phyloP scores from a whole-genome alignment of 1,140 invertebrate species.

The Pogonognathellus flavescens region DNA sequence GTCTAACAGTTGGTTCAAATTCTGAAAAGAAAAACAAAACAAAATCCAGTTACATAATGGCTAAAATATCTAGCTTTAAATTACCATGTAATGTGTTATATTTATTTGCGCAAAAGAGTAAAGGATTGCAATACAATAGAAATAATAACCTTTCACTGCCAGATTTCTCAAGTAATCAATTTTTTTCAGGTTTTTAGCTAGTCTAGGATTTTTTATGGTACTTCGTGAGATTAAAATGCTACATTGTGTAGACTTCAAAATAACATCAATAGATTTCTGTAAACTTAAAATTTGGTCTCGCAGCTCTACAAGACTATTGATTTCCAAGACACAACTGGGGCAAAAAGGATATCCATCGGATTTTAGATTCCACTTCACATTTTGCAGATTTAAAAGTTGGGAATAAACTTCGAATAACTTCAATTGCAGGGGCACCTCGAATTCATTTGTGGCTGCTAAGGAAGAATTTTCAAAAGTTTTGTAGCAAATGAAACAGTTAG shows the following conservation, averaged over 20 bases:
- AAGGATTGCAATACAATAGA: not conserved
- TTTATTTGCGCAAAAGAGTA: not conserved
- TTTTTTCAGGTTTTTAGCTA: not conserved
- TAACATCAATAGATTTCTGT: constrained; percentile 1
- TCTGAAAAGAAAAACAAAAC: not conserved
- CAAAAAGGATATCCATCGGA: constrained; percentile 1
- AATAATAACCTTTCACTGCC: constrained; percentile 21
- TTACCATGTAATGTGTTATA: not conserved
- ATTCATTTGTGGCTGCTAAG: not conserved
- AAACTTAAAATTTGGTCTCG: not conserved
- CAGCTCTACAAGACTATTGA: not conserved
- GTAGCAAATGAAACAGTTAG: constrained; percentile 6
- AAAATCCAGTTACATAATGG: not conserved
- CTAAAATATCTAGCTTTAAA: not conserved
- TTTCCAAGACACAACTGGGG: not conserved
- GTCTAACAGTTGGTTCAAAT: not conserved
- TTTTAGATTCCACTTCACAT: constrained; percentile 9
- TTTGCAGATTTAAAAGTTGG: constrained; percentile 35
- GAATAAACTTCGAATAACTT: constrained; percentile 10
- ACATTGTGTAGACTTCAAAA: not conserved
- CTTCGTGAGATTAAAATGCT: not conserved
- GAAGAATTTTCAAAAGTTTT: not conserved
- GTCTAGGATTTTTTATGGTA: constrained; percentile 1
- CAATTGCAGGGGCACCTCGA: constrained; percentile 6
- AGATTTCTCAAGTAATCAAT: not conserved